Percentiles rank a stretch among this genome's conserved stretches.
These are phyloP conservation scores for Podilymbus podiceps DNA, from an alignment of 2,113 vertebrate genomes.

Conservation along the genomic window DNA sequence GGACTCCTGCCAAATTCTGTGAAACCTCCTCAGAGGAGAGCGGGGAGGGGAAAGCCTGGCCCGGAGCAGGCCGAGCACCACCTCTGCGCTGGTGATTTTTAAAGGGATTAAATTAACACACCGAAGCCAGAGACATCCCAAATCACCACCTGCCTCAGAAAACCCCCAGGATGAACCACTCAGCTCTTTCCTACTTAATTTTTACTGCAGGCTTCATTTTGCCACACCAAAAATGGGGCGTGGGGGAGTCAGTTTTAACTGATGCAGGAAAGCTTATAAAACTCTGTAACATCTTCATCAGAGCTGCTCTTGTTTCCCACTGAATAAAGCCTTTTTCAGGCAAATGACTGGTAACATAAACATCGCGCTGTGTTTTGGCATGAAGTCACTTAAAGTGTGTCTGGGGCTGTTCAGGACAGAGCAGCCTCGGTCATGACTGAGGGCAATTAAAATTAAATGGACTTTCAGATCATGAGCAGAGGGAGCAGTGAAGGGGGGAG, in stretches of 20 bases:
- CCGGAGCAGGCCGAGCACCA: neutral
- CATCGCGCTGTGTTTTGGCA: neutral
- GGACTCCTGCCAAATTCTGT: neutral
- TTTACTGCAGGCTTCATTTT: neutral
- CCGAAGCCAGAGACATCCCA: neutral
- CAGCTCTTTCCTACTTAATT: neutral
- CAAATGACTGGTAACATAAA: neutral
- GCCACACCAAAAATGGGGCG: neutral
- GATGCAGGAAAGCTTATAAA: neutral
- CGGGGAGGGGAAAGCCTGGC: neutral
- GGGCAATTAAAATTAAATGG: neutral
- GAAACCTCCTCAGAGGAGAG: neutral
- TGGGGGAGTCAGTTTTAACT: neutral
- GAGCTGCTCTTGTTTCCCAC: neutral
- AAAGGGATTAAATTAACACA: neutral
- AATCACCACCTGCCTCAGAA: neutral
- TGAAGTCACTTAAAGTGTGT: neutral
- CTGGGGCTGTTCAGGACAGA: neutral
- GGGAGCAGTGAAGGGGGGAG: accelerated
- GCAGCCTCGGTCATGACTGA: neutral
- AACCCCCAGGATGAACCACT: neutral
- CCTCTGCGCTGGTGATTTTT: neutral
- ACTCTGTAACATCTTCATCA: neutral
- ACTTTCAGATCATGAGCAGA: neutral
- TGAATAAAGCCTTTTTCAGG: neutral